Conservation (phyloP, 2,797 vertebrate genomes). For the Apogon talboti region DNA sequence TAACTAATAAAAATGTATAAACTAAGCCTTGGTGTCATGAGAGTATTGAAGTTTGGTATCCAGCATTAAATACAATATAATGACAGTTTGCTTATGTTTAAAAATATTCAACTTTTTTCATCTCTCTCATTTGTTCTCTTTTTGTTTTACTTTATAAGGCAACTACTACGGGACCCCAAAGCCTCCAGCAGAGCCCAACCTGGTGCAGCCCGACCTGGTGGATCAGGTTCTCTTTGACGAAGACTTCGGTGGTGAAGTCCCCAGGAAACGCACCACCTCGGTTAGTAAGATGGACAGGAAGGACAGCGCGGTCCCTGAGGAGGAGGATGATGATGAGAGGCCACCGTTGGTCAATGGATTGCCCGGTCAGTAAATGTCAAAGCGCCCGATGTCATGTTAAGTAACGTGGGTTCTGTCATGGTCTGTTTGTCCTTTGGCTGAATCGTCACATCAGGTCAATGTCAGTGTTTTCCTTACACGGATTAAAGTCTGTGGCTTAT, state of each 20-base stretch:
- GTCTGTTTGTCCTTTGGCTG: slow-evolving; percentile 15
- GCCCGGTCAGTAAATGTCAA: slow-evolving; percentile 82
- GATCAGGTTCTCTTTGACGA: slow-evolving; percentile 98
- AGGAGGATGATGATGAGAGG: slow-evolving; percentile 96
- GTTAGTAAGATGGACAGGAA: slow-evolving; percentile 98
- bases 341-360: slow-evolving; percentile 85
- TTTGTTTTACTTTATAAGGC: slow-evolving; percentile 76
- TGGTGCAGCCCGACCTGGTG: slow-evolving; percentile 96
- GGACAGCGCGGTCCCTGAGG: slow-evolving; percentile 94
- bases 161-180: slow-evolving; percentile 98
- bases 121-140: not conserved
- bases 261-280: slow-evolving; percentile 95
- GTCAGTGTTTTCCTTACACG: slow-evolving; percentile 15
- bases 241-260: slow-evolving; percentile 91
- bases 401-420: slow-evolving; percentile 6
- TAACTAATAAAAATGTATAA: too few species aligned
- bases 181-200: slow-evolving; percentile 94
- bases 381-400: slow-evolving; percentile 29
- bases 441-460: slow-evolving; percentile 15
- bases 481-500: slow-evolving; percentile 13
- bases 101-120: too few species aligned
- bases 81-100: too few species aligned
- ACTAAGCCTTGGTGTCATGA: too few species aligned
- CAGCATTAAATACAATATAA: too few species aligned
- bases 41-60: too few species aligned